Evolutionary conservation across 2,797 vertebrate genomes (phyloP), one percentile per base, ranked within the genome.

Genomic region (Arnoldichthys spilopterus): DNA sequence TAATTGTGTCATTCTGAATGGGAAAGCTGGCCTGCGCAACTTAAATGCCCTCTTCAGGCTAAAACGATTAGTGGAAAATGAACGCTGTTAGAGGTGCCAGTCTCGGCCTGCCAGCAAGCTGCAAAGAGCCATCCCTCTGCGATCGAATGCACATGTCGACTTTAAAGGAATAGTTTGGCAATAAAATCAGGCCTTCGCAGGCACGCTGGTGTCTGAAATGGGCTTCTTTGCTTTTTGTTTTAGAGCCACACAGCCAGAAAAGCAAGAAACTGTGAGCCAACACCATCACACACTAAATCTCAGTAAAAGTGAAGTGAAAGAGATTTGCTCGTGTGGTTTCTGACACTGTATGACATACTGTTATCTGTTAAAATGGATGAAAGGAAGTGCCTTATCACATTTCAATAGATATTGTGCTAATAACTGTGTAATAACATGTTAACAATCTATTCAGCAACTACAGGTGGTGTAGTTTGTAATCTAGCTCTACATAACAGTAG

Each of bases 11-110:
- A 88, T 91, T 89, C 88, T 87, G 53, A 77, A 58, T 86, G 87
- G 87, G 83, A 91, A 92, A 91, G 90, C 90, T 93, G 91, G 85
- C 87, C 89, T 90, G 88, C 86, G 90, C 92, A 91, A 90, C 89
- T 85, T 89, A 89, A 79, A 82, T 47, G 43, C 64, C 74, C 64
- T 62, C 40, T 84, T 76, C 63, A 70, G 69, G 56, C 58, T 49
- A 64, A 63, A 80, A 20, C 28, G 51, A 74, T 76, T 61, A 45
- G 40, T 58, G 69, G 40, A 73, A n/a, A 72, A 79, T 79, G 64
- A 81, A 72, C 11, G n/a, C 34, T 78, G 61, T 74, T 74, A 73
- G 70, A 56, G 61, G 47, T 82, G 56, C 66, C 76, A 78, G 69
- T 74, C 71, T 74, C 7, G 28, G 16, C 7, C 59, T 32, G 28